These are phyloP conservation scores for Noctua janthina DNA, from an alignment of 2,888 invertebrate genomes.

Conservation along the genomic window DNA sequence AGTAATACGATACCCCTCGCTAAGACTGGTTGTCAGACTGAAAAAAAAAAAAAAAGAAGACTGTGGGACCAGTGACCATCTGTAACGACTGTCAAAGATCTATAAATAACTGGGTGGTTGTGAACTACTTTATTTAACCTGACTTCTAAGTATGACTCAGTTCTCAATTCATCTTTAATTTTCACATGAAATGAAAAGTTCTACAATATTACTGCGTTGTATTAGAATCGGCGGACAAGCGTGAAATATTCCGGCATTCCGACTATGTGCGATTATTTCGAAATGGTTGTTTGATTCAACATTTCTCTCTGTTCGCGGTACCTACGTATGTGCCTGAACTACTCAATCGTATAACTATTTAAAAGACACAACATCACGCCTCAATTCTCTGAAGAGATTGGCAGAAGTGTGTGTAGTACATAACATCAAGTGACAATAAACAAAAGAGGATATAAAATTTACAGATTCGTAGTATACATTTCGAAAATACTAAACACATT, in stretches of 20 bases:
- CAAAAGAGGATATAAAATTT: neutral
- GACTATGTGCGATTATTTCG: constrained; percentile 34
- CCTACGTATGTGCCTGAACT: neutral
- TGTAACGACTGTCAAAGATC: too few relatives aligned
- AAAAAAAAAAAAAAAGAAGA: too few relatives aligned
- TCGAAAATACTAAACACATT: neutral
- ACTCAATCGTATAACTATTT: neutral
- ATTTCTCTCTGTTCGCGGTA: neutral
- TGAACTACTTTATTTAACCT: neutral
- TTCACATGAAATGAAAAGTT: neutral
- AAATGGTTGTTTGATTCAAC: neutral
- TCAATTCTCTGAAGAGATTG: too few relatives aligned
- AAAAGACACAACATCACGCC: neutral
- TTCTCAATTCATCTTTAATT: constrained; percentile 6
- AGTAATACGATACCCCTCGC: too few relatives aligned
- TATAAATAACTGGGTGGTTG: neutral
- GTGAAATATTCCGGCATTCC: constrained; percentile 52
- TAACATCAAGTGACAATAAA: neutral
- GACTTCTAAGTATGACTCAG: neutral
- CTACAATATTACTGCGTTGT: constrained; percentile 8
- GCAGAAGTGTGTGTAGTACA: too few relatives aligned
- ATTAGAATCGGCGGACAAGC: constrained; percentile 46
- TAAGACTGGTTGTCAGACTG: too few relatives aligned
- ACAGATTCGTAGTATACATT: neutral
- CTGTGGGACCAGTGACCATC: too few relatives aligned